Percentiles rank a stretch among this genome's conserved stretches.
These are phyloP conservation scores for Siniperca knerii DNA, from an alignment of 2,113 vertebrate genomes.

Conservation along the genomic window DNA sequence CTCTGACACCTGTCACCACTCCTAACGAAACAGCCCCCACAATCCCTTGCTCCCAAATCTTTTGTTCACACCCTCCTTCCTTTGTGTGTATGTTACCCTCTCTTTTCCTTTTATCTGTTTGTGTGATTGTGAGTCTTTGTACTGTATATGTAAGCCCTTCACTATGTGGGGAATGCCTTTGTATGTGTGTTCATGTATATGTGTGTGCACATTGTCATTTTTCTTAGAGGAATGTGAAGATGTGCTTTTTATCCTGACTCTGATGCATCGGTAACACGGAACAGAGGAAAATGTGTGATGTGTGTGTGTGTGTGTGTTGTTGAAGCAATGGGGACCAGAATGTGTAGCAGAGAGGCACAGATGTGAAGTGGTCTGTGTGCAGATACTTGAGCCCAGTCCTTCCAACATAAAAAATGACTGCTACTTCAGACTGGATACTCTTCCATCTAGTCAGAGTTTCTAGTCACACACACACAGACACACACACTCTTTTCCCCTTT, in stretches of 20 bases:
- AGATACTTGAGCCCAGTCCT: slow-evolving; percentile 39
- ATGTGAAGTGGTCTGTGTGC: slow-evolving; percentile 29
- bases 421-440: slow-evolving; percentile 27
- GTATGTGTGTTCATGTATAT: slow-evolving; percentile 6
- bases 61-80: slow-evolving; percentile 60
- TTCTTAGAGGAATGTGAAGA: slow-evolving; percentile 28
- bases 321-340: slow-evolving; percentile 16
- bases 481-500: background rate
- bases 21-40: slow-evolving; percentile 77
- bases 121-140: slow-evolving; percentile 47
- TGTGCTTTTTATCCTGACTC: slow-evolving; percentile 43
- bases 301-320: background rate
- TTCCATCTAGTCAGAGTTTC: background rate
- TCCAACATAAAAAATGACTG: slow-evolving; percentile 33
- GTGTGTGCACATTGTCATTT: slow-evolving; percentile 7
- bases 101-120: slow-evolving; percentile 30
- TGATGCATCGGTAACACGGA: slow-evolving; percentile 42
- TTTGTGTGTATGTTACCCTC: slow-evolving; percentile 29
- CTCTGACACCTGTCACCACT: slow-evolving; percentile 76
- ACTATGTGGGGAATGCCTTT: slow-evolving; percentile 21
- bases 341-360: slow-evolving; percentile 24
- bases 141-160: slow-evolving; percentile 10
- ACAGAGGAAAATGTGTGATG: background rate
- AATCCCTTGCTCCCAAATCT: slow-evolving; percentile 66
- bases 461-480: background rate